Percentiles rank a stretch among this genome's conserved stretches.
Evolutionary conservation across 2,888 invertebrate species (phyloP).

Genomic region (Esperia sulphurella): DNA sequence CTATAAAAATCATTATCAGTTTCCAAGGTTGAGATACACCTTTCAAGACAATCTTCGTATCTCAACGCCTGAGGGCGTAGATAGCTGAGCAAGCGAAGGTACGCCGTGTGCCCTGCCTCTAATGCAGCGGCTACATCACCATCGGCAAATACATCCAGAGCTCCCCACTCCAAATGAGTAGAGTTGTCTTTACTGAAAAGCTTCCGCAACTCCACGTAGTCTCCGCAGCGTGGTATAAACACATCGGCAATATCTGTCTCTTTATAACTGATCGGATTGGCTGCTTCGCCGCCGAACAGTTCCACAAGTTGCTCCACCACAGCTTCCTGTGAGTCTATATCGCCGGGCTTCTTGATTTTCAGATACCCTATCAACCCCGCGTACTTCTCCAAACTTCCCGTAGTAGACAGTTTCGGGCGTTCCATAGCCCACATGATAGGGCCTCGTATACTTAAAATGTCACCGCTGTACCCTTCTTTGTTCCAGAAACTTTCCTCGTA

Average conservation of each 20-base stretch:
- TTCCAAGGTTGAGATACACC: neutral
- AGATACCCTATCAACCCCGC: slow-evolving; percentile 54
- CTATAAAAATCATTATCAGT: slow-evolving; percentile 11
- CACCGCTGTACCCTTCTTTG: slow-evolving; percentile 59
- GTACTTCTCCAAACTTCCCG: slow-evolving; percentile 42
- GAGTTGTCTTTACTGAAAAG: slow-evolving; percentile 30
- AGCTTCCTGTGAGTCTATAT: slow-evolving; percentile 31
- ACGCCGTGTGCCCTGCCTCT: slow-evolving; percentile 64
- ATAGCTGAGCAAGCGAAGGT: slow-evolving; percentile 48
- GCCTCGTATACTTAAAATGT: slow-evolving; percentile 63
- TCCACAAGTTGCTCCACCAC: slow-evolving; percentile 57
- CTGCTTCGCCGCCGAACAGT: slow-evolving; percentile 56
- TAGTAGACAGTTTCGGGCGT: slow-evolving; percentile 47
- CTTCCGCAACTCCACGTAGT: slow-evolving; percentile 48
- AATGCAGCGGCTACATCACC: slow-evolving; percentile 63
- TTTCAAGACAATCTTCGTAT: slow-evolving; percentile 43
- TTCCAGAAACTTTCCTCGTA: slow-evolving; percentile 63
- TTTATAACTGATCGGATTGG: slow-evolving; percentile 43
- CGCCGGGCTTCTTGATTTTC: slow-evolving; percentile 25
- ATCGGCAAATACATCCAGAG: slow-evolving; percentile 63
- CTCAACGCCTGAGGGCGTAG: slow-evolving; percentile 64
- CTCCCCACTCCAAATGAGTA: slow-evolving; percentile 58
- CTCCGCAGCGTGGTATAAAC: slow-evolving; percentile 60
- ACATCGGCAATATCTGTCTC: slow-evolving; percentile 52
- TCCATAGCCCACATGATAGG: slow-evolving; percentile 73